These are phyloP conservation scores for Streptopelia turtur DNA, from an alignment of 2,797 vertebrate genomes.

Conservation along the genomic window DNA sequence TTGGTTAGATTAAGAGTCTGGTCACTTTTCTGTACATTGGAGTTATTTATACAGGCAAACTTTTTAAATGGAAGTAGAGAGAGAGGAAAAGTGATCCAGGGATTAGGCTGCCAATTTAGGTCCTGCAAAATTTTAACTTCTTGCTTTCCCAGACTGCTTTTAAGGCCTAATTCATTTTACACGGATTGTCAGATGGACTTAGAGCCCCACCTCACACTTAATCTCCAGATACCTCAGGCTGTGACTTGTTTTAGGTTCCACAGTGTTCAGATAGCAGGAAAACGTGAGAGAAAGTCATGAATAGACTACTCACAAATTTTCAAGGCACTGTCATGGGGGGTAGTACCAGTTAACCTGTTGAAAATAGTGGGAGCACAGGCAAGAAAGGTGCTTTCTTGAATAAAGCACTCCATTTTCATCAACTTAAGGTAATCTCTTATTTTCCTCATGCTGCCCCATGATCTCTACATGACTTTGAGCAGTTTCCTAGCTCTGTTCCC, in stretches of 20 bases:
- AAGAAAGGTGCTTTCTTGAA: background rate
- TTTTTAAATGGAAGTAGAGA: background rate
- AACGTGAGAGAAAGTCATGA: background rate
- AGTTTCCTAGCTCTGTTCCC: background rate
- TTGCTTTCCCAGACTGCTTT: conserved; percentile 10
- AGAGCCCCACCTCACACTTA: background rate
- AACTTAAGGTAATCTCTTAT: background rate
- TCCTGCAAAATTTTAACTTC: conserved; percentile 16
- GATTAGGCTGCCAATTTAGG: conserved; percentile 25
- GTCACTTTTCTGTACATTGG: background rate
- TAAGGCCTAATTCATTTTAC: conserved; percentile 36
- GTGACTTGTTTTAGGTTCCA: background rate
- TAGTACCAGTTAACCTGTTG: background rate
- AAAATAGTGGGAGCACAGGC: background rate
- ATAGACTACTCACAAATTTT: background rate
- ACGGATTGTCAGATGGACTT: background rate
- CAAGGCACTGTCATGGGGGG: background rate
- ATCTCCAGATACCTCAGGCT: conserved; percentile 3
- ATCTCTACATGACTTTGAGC: background rate
- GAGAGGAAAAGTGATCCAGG: background rate
- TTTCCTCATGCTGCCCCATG: background rate
- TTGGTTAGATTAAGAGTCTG: background rate
- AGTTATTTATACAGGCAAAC: conserved; percentile 11
- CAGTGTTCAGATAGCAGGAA: background rate
- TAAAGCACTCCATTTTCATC: background rate